These are phyloP conservation scores for Hypsibius dujardini DNA, from an alignment of 1,140 invertebrate species.

Conservation along the genomic window DNA sequence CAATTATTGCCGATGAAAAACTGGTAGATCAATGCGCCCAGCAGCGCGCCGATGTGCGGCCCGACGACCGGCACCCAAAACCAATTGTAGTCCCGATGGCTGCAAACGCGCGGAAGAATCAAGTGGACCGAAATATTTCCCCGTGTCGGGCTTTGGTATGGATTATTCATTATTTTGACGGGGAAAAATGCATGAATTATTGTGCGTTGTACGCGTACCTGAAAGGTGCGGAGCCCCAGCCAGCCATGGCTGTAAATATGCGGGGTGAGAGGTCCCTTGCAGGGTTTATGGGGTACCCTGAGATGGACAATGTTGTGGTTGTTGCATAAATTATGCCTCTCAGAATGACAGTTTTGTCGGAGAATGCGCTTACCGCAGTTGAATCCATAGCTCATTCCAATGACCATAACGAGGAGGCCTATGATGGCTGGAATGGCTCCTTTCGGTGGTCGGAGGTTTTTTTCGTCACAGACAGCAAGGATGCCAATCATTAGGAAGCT, in stretches of 20 bases:
- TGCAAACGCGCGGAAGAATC: slow-evolving; percentile 22
- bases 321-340: no score
- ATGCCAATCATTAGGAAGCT: slow-evolving; percentile 38
- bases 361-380: slow-evolving; percentile 35
- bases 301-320: no score
- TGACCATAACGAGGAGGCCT: slow-evolving; percentile 39
- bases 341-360: no score
- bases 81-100: slow-evolving; percentile 33
- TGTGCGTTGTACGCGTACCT: slow-evolving; percentile 27
- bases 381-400: slow-evolving; percentile 39
- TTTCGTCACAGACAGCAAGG: slow-evolving; percentile 38
- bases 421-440: slow-evolving; percentile 36
- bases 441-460: slow-evolving; percentile 36
- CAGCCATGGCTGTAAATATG: slow-evolving; percentile 39
- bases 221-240: slow-evolving; percentile 40
- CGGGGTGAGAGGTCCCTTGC: slow-evolving; percentile 44
- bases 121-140: no score
- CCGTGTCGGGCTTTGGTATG: no score
- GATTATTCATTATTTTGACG: no score
- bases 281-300: slow-evolving; percentile 44
- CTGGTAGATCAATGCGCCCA: slow-evolving; percentile 31
- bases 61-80: slow-evolving; percentile 43
- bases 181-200: no score
- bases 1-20: neutral
- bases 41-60: slow-evolving; percentile 38